Conservation (phyloP, 2,888 invertebrate genomes). For the Athrips mouffetella region DNA sequence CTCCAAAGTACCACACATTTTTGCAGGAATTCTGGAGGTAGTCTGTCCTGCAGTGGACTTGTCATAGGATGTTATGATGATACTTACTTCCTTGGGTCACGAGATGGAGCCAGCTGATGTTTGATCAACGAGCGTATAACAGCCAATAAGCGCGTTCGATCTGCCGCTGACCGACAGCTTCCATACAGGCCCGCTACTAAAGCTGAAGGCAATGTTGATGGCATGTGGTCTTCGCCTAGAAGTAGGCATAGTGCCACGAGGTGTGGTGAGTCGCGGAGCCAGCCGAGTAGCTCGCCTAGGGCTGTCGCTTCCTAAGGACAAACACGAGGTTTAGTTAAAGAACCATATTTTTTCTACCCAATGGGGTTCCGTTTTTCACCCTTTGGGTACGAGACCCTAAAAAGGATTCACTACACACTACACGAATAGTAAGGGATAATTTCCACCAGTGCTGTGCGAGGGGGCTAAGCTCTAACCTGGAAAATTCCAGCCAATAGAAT, state of each 20-base stretch:
- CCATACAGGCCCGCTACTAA: constrained; percentile 66
- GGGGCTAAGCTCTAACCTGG: no score
- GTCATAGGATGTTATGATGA: no score
- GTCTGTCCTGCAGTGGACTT: no score
- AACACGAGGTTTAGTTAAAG: neutral
- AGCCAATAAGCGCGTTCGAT: constrained; percentile 54
- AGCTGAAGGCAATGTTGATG: constrained; percentile 51
- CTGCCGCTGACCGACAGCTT: constrained; percentile 54
- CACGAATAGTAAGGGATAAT: no score
- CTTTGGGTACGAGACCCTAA: no score
- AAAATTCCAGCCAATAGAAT: no score
- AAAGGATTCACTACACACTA: no score
- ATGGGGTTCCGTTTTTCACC: no score
- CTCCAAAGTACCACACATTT: no score
- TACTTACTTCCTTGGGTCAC: constrained; percentile 69
- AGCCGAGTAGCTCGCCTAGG: constrained; percentile 66
- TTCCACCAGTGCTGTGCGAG: no score
- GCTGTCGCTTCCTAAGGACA: constrained; percentile 58
- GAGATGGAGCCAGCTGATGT: constrained; percentile 60
- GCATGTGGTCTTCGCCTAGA: constrained; percentile 66
- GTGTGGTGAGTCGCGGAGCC: constrained; percentile 68
- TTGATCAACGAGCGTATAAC: constrained; percentile 64
- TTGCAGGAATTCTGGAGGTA: no score
- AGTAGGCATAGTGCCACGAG: constrained; percentile 66
- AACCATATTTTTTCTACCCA: no score